Percentiles rank a stretch among this genome's conserved stretches.
phyloP scores from a whole-genome alignment of 2,113 vertebrate genomes.

The Dendropsophus ebraccatus region DNA sequence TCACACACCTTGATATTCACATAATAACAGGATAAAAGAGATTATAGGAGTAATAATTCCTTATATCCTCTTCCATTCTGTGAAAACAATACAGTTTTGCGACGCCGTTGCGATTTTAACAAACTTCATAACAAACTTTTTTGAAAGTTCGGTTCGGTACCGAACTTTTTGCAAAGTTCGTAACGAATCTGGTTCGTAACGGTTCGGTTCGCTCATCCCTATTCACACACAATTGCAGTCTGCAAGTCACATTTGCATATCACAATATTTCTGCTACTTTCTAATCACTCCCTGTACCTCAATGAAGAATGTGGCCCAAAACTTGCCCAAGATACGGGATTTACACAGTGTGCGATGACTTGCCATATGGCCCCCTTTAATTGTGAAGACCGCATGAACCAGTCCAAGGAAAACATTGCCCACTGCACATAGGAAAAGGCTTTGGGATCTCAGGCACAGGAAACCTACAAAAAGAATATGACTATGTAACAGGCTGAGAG shows the following conservation, averaged over 20 bases:
- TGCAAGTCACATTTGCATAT: background rate
- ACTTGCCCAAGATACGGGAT: constrained; percentile 78
- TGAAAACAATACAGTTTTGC: too few species aligned
- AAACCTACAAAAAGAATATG: constrained; percentile 74
- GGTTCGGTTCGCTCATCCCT: too few species aligned
- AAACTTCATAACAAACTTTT: too few species aligned
- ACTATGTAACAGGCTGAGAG: background rate
- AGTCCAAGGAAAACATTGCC: constrained; percentile 81
- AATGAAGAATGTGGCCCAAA: constrained; percentile 90
- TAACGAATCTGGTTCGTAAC: too few species aligned
- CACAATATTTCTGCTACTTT: background rate
- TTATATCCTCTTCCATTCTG: too few species aligned
- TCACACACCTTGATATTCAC: too few species aligned
- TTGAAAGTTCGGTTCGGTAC: too few species aligned
- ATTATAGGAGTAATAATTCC: too few species aligned
- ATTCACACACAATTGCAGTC: too few species aligned
- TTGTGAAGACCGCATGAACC: constrained; percentile 79
- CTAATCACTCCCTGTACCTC: constrained; percentile 76
- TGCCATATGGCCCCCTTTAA: constrained; percentile 91
- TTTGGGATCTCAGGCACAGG: constrained; percentile 79
- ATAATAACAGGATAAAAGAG: too few species aligned
- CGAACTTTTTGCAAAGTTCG: too few species aligned
- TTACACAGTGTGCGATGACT: constrained; percentile 84
- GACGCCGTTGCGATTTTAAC: too few species aligned
- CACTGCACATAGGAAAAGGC: constrained; percentile 67